Conservation (phyloP, 35 echinoderm and acorn worm genomes). For the Diadema setosum region DNA sequence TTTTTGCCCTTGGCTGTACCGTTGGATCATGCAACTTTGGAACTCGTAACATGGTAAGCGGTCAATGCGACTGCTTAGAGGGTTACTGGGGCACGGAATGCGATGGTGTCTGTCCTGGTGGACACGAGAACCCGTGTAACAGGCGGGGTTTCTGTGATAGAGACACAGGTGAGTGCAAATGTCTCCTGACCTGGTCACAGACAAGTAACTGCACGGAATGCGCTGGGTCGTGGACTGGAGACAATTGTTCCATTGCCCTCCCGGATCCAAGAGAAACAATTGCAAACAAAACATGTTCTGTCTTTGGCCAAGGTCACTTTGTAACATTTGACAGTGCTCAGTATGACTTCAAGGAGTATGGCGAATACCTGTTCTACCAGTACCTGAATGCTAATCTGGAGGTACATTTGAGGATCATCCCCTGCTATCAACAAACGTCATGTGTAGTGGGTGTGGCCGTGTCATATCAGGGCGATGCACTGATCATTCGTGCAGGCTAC, state of each 20-base stretch:
- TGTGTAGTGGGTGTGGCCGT: slow-evolving; percentile 64
- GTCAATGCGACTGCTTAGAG: slow-evolving; percentile 50
- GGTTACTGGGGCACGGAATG: slow-evolving; percentile 79
- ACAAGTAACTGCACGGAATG: slow-evolving; percentile 77
- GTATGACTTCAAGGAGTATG: slow-evolving; percentile 90
- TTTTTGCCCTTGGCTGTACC: slow-evolving; percentile 56
- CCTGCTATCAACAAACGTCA: slow-evolving; percentile 66
- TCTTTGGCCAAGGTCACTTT: slow-evolving; percentile 84
- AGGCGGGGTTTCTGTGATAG: slow-evolving; percentile 47
- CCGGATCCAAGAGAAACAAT: background rate
- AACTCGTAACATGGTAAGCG: slow-evolving; percentile 9
- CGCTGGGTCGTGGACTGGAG: slow-evolving; percentile 64
- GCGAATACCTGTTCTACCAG: slow-evolving; percentile 48
- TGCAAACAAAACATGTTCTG: slow-evolving; percentile 29
- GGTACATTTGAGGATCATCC: slow-evolving; percentile 58
- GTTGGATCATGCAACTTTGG: slow-evolving; percentile 61
- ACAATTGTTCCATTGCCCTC: slow-evolving; percentile 30
- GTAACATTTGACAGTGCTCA: slow-evolving; percentile 65
- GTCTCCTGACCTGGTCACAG: slow-evolving; percentile 73
- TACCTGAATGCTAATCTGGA: background rate
- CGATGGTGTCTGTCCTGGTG: slow-evolving; percentile 52
- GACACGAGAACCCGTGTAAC: slow-evolving; percentile 65
- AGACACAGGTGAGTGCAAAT: slow-evolving; percentile 64
- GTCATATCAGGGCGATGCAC: background rate
- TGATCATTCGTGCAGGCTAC: slow-evolving; percentile 67